Conservation (phyloP, 1,140 invertebrate species). For the Lepidotrigona ventralis region DNA sequence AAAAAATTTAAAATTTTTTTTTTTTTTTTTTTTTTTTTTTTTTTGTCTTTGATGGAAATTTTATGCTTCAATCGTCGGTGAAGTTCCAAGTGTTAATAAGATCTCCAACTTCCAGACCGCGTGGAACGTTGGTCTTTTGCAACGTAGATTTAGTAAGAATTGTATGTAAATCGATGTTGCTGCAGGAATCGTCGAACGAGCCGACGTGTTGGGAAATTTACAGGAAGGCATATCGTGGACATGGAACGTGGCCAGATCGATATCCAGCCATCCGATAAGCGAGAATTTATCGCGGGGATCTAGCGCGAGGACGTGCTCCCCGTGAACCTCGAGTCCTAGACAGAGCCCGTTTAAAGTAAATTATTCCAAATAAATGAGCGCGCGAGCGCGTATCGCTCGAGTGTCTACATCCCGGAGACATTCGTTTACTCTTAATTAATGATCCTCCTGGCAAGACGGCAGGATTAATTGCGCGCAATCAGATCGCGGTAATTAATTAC, state of each 20-base stretch:
- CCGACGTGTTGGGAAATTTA: background rate
- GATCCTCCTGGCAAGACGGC: constrained; percentile 60
- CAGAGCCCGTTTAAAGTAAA: constrained; percentile 55
- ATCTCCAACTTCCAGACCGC: background rate
- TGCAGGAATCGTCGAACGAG: background rate
- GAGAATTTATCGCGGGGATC: constrained; percentile 22
- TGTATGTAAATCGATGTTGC: background rate
- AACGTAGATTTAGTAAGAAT: background rate
- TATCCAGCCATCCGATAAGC: constrained; percentile 11
- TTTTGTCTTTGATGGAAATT: too few species aligned
- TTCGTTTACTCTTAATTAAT: constrained; percentile 67
- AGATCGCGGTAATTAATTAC: constrained; percentile 67
- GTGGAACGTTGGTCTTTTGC: background rate
- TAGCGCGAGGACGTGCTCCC: constrained; percentile 8
- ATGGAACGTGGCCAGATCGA: constrained; percentile 2
- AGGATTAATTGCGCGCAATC: constrained; percentile 67
- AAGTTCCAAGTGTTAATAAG: background rate
- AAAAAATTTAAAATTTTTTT: too few species aligned
- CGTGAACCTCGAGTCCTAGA: constrained; percentile 2
- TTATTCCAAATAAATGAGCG: constrained; percentile 67
- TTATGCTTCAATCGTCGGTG: too few species aligned
- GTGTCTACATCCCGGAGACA: constrained; percentile 62
- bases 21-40: too few species aligned
- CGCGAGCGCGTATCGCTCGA: constrained; percentile 38
- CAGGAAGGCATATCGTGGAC: background rate